Evolutionary conservation across 2,888 invertebrate species (phyloP).

Genomic region (Geotrupes spiniger): DNA sequence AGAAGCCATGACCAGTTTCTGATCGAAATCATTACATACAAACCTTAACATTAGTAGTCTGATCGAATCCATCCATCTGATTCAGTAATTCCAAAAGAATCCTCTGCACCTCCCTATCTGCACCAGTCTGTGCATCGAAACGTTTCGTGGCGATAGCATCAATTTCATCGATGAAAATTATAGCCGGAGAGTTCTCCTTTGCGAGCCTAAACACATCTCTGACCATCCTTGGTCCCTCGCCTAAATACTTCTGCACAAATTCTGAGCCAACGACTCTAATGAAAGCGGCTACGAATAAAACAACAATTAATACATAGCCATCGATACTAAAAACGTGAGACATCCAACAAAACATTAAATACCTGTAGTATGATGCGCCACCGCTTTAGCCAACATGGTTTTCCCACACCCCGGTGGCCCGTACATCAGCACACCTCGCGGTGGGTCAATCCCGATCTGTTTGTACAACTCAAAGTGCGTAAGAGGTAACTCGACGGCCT

Average conservation of each 20-base stretch:
- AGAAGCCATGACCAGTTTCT: no score
- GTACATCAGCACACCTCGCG: slow-evolving; percentile 96
- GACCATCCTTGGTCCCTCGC: slow-evolving; percentile 99
- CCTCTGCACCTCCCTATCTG: slow-evolving; percentile 97
- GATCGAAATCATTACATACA: no score
- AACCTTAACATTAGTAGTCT: slow-evolving; percentile 99
- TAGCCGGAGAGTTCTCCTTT: slow-evolving; percentile 98
- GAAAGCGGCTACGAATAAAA: slow-evolving; percentile 77
- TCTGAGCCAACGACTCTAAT: slow-evolving; percentile 99
- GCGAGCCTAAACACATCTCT: slow-evolving; percentile 98
- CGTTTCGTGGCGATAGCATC: slow-evolving; percentile 99
- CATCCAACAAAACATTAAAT: no score
- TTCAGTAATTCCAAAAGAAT: slow-evolving; percentile 95
- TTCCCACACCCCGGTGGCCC: slow-evolving; percentile 99
- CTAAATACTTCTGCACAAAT: slow-evolving; percentile 98
- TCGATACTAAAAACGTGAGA: background rate
- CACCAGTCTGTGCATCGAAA: slow-evolving; percentile 97
- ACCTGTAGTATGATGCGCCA: slow-evolving; percentile 97
- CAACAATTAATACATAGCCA: slow-evolving; percentile 3
- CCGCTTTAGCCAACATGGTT: slow-evolving; percentile 99
- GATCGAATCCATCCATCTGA: slow-evolving; percentile 99
- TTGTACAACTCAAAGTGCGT: slow-evolving; percentile 98
- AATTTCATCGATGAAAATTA: slow-evolving; percentile 99
- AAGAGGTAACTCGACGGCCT: slow-evolving; percentile 96
- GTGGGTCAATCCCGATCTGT: slow-evolving; percentile 98